These are phyloP conservation scores for Nyctibius bracteatus DNA, from an alignment of 2,113 vertebrate species.

Conservation along the genomic window DNA sequence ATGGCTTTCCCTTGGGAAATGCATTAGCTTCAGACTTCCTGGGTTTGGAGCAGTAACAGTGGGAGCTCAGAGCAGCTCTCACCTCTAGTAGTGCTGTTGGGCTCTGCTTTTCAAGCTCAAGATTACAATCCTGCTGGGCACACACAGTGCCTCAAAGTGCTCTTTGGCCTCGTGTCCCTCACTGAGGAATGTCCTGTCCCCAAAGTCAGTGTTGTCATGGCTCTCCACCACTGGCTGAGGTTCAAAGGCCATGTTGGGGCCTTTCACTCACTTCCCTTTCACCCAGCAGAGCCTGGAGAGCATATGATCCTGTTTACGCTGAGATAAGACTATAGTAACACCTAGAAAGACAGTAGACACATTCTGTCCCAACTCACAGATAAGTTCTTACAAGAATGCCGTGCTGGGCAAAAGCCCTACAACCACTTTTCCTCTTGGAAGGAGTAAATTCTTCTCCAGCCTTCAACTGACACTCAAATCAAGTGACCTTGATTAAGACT, in stretches of 20 bases:
- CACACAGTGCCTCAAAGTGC: neutral
- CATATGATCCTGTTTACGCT: neutral
- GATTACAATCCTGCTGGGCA: neutral
- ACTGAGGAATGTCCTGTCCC: neutral
- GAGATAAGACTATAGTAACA: neutral
- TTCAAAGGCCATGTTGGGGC: neutral
- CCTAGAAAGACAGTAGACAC: neutral
- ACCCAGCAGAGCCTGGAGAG: neutral
- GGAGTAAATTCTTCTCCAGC: neutral
- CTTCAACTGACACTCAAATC: neutral
- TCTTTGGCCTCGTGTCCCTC: neutral
- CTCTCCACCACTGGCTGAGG: neutral
- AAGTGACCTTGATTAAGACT: neutral
- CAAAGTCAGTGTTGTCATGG: accelerated
- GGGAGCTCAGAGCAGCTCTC: neutral
- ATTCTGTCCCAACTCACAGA: neutral
- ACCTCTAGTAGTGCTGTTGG: neutral
- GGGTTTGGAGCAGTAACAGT: neutral
- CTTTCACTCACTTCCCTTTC: neutral
- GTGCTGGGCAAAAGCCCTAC: neutral
- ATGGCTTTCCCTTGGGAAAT: neutral
- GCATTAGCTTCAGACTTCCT: neutral
- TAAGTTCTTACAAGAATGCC: constrained; percentile 21
- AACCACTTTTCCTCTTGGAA: neutral
- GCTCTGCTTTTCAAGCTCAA: neutral